phyloP scores from a whole-genome alignment of 2,113 vertebrate species.

The Arothron firmamentum region DNA sequence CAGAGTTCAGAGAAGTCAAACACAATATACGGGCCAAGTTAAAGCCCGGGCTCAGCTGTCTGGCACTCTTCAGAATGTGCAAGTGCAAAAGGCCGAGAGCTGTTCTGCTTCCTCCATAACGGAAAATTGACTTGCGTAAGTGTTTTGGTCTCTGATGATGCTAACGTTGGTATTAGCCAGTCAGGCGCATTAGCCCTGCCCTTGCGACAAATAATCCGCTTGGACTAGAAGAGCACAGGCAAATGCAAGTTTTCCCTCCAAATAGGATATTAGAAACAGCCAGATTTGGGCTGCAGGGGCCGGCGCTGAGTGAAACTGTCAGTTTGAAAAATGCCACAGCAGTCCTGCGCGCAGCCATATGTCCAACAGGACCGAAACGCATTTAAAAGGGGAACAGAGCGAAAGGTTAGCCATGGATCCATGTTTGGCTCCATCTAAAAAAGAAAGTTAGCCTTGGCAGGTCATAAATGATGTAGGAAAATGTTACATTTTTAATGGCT shows the following conservation, averaged over 20 bases:
- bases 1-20: conserved; percentile 34
- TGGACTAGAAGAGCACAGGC: conserved; percentile 17
- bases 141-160: conserved; percentile 18
- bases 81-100: conserved; percentile 25
- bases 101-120: conserved; percentile 33
- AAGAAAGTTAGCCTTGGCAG: conserved; percentile 40
- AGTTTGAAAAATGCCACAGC: conserved; percentile 68
- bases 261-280: conserved; percentile 31
- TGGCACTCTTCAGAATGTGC: conserved; percentile 28
- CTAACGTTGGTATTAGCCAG: conserved; percentile 10
- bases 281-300: conserved; percentile 21
- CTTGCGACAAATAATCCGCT: conserved; percentile 40
- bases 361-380: conserved; percentile 52
- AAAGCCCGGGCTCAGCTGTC: conserved; percentile 51
- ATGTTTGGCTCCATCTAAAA: conserved; percentile 26
- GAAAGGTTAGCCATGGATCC: conserved; percentile 58
- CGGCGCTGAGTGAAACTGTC: conserved; percentile 62
- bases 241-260: conserved; percentile 20
- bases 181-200: conserved; percentile 15
- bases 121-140: conserved; percentile 49
- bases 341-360: conserved; percentile 65
- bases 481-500: conserved; percentile 27
- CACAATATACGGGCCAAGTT: conserved; percentile 41
- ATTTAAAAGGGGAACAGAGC: conserved; percentile 42
- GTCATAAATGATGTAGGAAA: conserved; percentile 18